Conservation (phyloP, 1,140 invertebrate genomes). For the Anastrepha ludens region DNA sequence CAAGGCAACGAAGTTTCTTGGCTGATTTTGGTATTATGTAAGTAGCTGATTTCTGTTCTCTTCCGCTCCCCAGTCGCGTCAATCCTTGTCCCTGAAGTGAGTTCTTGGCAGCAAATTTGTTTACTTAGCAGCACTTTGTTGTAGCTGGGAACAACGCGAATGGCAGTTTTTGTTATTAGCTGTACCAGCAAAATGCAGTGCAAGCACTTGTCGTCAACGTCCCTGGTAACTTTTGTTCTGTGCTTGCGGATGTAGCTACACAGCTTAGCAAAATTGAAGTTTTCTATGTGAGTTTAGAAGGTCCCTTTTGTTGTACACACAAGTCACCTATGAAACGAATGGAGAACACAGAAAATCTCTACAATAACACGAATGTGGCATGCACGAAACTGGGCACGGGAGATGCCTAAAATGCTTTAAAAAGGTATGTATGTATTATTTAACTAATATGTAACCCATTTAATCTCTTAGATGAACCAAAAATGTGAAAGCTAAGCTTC, state of each 20-base stretch:
- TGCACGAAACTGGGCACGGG: no score
- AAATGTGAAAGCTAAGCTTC: no score
- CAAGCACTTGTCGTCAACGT: constrained; percentile 30
- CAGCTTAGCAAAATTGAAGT: neutral
- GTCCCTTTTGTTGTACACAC: neutral
- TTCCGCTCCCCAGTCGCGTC: no score
- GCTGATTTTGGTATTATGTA: neutral
- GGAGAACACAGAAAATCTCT: neutral
- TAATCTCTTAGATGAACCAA: no score
- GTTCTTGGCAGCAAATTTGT: constrained; percentile 45
- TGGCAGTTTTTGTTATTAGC: neutral
- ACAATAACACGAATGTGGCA: neutral
- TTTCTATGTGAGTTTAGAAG: neutral
- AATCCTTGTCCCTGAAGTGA: neutral
- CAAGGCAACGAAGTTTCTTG: neutral
- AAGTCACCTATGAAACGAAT: neutral
- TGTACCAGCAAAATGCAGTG: neutral
- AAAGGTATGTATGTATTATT: no score
- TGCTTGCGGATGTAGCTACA: neutral
- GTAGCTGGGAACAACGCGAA: neutral
- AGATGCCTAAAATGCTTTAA: no score
- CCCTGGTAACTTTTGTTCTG: neutral
- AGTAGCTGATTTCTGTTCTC: neutral
- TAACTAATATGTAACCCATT: no score
- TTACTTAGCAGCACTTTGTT: constrained; percentile 23